Evolutionary conservation across 2,797 vertebrate genomes (phyloP).

Genomic region (Silurus aristotelis): DNA sequence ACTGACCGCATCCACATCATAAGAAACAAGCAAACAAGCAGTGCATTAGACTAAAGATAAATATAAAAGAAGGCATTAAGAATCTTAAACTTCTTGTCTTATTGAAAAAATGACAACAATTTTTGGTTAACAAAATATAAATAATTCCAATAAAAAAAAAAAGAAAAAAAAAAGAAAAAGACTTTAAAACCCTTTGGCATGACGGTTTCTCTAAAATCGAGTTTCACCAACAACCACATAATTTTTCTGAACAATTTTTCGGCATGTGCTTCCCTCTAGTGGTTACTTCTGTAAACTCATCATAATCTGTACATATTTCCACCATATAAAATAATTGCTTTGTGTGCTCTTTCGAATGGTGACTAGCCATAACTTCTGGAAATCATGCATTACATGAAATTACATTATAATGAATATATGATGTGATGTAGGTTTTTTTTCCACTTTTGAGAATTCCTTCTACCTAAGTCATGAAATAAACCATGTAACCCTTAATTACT

Average conservation of each 20-base stretch:
- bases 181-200: background rate
- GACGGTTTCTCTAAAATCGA: conserved; percentile 14
- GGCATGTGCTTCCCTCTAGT: conserved; percentile 62
- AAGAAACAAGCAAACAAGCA: background rate
- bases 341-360: background rate
- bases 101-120: background rate
- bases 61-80: background rate
- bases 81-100: background rate
- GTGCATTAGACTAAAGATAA: background rate
- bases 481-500: background rate
- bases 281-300: conserved; percentile 33
- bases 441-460: background rate
- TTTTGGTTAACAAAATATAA: background rate
- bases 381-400: background rate
- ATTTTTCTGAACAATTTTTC: conserved; percentile 35
- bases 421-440: background rate
- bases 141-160: background rate
- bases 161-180: background rate
- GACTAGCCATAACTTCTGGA: background rate
- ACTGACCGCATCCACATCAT: conserved; percentile 11
- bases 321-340: background rate
- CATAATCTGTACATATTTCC: background rate
- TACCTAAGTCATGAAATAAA: background rate
- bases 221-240: too few relatives aligned
- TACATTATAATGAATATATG: background rate